A percentile compares a stretch with the other conserved stretches of the same genome.
Conservation (phyloP, 1,140 invertebrate species). For the Geopemphigus sp. region DNA sequence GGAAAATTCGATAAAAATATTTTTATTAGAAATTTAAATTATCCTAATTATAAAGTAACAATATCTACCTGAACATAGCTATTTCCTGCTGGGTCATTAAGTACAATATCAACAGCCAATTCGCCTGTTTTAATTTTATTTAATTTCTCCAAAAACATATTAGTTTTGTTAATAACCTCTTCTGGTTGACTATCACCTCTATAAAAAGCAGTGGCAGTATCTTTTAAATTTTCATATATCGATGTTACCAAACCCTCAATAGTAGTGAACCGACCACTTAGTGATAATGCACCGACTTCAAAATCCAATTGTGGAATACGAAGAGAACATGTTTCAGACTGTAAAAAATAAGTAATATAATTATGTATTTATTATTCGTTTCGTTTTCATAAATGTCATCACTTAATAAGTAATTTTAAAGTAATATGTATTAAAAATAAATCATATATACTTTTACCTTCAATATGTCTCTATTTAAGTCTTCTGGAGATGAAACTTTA, state of each 20-base stretch:
- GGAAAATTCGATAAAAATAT: too few relatives aligned
- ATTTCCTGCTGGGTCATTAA: conserved; percentile 97
- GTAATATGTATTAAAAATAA: too few relatives aligned
- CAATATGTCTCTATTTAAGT: conserved; percentile 88
- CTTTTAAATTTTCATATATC: conserved; percentile 67
- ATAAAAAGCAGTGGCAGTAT: conserved; percentile 65
- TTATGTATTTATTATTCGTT: not conserved
- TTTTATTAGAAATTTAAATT: too few relatives aligned
- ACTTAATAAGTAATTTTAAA: too few relatives aligned
- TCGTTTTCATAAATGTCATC: too few relatives aligned
- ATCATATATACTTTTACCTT: conserved; percentile 68
- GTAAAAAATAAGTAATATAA: conserved; percentile 52
- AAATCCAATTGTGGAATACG: conserved; percentile 88
- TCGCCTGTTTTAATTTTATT: conserved; percentile 69
- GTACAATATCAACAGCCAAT: conserved; percentile 69
- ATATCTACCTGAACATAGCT: conserved; percentile 82
- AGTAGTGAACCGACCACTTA: conserved; percentile 94
- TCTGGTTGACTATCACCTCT: conserved; percentile 65
- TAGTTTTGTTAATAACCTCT: conserved; percentile 60
- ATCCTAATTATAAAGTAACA: not conserved
- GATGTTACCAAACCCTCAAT: conserved; percentile 79
- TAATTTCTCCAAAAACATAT: conserved; percentile 68
- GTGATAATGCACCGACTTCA: conserved; percentile 75
- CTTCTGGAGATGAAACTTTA: conserved; percentile 68
- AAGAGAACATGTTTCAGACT: conserved; percentile 89